Percentiles rank a stretch among this genome's conserved stretches.
Conservation (phyloP, 2,888 invertebrate genomes). For the Philereme transversata region DNA sequence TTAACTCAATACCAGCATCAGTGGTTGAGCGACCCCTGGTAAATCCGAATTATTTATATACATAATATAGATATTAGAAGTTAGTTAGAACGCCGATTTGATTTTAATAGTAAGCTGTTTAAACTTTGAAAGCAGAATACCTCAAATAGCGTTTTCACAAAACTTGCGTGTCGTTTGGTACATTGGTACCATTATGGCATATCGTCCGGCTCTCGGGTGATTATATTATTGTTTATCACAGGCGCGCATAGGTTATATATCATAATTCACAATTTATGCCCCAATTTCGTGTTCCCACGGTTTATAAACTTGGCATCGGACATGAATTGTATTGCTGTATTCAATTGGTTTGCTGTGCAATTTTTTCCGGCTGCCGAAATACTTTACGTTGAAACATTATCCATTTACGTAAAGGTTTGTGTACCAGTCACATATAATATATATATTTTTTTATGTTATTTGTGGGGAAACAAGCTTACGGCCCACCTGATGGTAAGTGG, state of each 20-base stretch:
- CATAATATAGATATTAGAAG: too few relatives aligned
- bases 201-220: conserved; percentile 27
- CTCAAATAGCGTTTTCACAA: conserved; percentile 13
- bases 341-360: not conserved
- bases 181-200: conserved; percentile 11
- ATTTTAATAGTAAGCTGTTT: too few relatives aligned
- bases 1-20: too few relatives aligned
- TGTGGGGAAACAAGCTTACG: too few relatives aligned
- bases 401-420: too few relatives aligned
- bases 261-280: conserved; percentile 44
- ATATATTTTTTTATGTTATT: too few relatives aligned
- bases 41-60: too few relatives aligned
- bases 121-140: conserved; percentile 1
- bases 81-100: too few relatives aligned
- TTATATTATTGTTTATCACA: conserved; percentile 37
- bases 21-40: too few relatives aligned
- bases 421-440: too few relatives aligned
- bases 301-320: conserved; percentile 39
- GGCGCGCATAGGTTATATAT: conserved; percentile 5
- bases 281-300: conserved; percentile 47
- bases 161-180: conserved; percentile 21
- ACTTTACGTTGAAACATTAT: too few relatives aligned
- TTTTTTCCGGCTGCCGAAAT: not conserved
- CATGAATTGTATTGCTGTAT: conserved; percentile 30
- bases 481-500: too few relatives aligned